A percentile compares a stretch with the other conserved stretches of the same genome.
These are phyloP conservation scores for Entomobrya proxima DNA, from an alignment of 2,888 invertebrate species.

Conservation along the genomic window DNA sequence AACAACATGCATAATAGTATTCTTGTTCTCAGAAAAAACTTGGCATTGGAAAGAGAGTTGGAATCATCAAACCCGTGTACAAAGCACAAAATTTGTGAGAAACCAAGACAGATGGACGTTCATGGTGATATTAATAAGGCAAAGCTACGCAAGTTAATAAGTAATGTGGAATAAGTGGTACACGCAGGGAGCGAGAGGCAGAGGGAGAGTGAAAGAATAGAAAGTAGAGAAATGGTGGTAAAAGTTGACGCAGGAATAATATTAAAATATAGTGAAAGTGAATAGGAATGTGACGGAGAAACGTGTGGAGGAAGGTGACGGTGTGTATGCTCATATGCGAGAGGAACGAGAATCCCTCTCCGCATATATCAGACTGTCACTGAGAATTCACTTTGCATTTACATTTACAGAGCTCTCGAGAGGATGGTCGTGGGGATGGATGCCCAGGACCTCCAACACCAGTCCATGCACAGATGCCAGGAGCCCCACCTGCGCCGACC, in stretches of 20 bases:
- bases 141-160: background rate
- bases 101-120: too few relatives aligned
- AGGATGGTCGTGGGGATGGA: constrained; percentile 75
- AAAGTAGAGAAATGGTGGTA: constrained; percentile 6
- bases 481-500: constrained; percentile 65
- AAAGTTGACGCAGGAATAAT: constrained; percentile 20
- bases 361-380: constrained; percentile 54
- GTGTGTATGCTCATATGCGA: background rate
- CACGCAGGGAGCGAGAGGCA: background rate
- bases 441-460: constrained; percentile 74
- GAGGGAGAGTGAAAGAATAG: background rate
- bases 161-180: background rate
- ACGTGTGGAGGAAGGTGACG: background rate
- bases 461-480: constrained; percentile 54
- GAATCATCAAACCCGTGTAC: too few relatives aligned
- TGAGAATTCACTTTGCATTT: constrained; percentile 60
- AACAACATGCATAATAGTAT: too few relatives aligned
- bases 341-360: constrained; percentile 28
- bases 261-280: background rate
- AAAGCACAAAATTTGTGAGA: too few relatives aligned
- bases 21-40: too few relatives aligned
- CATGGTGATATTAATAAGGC: too few relatives aligned
- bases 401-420: constrained; percentile 74
- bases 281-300: background rate
- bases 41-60: too few relatives aligned